phyloP scores from a whole-genome alignment of 2,888 invertebrate species.

The Eumerus sabulonum region DNA sequence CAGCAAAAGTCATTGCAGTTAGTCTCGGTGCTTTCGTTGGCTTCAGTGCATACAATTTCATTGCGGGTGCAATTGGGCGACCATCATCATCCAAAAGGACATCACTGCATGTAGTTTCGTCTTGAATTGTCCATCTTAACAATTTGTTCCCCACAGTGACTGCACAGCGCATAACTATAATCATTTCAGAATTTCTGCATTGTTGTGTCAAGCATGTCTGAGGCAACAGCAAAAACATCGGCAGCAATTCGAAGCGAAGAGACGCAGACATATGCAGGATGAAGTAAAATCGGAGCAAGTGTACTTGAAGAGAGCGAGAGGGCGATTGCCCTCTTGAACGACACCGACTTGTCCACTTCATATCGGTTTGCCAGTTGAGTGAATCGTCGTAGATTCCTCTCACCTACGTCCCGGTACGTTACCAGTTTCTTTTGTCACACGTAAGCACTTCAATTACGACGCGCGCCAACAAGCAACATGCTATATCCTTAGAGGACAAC shows the following conservation, averaged over 20 bases:
- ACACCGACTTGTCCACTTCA: constrained; percentile 32
- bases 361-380: constrained; percentile 42
- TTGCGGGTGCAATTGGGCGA: constrained; percentile 53
- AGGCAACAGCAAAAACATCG: not conserved
- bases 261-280: not conserved
- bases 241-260: too few species aligned
- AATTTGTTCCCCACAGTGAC: too few species aligned
- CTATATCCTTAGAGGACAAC: too few species aligned
- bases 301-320: not conserved
- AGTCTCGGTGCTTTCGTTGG: constrained; percentile 39
- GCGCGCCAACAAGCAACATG: not conserved
- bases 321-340: constrained; percentile 20
- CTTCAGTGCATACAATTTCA: constrained; percentile 58
- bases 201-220: constrained; percentile 57
- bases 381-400: not conserved
- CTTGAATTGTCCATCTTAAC: not conserved
- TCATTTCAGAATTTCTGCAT: constrained; percentile 59
- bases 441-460: constrained; percentile 43
- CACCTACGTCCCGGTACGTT: not conserved
- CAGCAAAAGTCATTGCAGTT: constrained; percentile 60
- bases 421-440: constrained; percentile 26
- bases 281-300: not conserved
- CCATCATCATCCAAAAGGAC: constrained; percentile 18
- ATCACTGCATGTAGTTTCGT: constrained; percentile 17
- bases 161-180: constrained; percentile 44